Conservation (phyloP, 2,888 invertebrate genomes). For the Strigamia crassipes region DNA sequence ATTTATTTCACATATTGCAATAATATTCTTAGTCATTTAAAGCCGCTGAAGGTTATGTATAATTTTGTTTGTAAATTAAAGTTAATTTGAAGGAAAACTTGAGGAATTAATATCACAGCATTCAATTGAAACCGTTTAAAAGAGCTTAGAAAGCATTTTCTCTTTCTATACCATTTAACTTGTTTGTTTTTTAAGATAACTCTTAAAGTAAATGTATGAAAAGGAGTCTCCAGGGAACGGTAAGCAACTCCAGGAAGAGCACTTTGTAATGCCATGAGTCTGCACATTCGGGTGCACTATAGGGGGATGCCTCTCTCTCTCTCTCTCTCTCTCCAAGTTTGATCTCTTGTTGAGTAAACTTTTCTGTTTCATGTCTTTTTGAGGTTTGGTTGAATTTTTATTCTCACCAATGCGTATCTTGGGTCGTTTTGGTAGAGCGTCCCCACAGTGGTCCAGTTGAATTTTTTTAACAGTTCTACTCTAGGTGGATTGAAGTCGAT, state of each 20-base stretch:
- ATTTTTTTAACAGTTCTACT: slow-evolving; percentile 81
- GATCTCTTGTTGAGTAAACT: neutral
- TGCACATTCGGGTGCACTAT: neutral
- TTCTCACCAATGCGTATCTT: slow-evolving; percentile 81
- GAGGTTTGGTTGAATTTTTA: neutral
- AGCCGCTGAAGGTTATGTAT: too few species aligned
- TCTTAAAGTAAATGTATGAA: neutral
- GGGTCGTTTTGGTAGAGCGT: slow-evolving; percentile 97
- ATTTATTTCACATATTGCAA: too few species aligned
- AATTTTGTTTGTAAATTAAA: too few species aligned
- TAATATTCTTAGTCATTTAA: too few species aligned
- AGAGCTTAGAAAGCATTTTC: too few species aligned
- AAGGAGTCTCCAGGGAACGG: neutral
- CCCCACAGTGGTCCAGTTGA: slow-evolving; percentile 97
- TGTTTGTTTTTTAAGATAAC: neutral
- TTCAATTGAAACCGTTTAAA: too few species aligned
- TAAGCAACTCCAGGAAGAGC: neutral
- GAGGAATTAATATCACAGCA: too few species aligned
- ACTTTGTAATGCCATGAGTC: neutral
- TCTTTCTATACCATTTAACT: too few species aligned
- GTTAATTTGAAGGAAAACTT: too few species aligned
- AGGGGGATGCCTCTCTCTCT: neutral
- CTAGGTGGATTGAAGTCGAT: slow-evolving; percentile 94
- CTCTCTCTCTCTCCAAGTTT: neutral
- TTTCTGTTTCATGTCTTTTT: neutral